A percentile compares a stretch with the other conserved stretches of the same genome.
phyloP scores from a whole-genome alignment of 2,113 vertebrate species.

The Mellivora capensis region DNA sequence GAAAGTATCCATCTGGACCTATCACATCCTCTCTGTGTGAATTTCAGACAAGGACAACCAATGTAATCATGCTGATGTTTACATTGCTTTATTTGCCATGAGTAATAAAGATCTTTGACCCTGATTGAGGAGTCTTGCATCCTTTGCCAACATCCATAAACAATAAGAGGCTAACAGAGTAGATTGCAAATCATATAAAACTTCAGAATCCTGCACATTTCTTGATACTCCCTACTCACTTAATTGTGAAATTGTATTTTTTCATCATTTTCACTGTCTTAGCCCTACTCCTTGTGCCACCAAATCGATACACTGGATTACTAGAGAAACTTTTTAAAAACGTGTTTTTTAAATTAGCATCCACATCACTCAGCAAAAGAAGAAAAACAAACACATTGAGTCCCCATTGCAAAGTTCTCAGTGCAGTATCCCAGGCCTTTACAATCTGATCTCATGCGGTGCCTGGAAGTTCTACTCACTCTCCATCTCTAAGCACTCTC shows the following conservation, averaged over 20 bases:
- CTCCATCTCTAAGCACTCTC: rapidly evolving
- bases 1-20: background rate
- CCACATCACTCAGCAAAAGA: background rate
- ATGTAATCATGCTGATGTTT: background rate
- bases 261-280: background rate
- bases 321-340: background rate
- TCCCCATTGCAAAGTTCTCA: background rate
- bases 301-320: background rate
- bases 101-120: background rate
- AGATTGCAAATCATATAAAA: background rate
- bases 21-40: background rate
- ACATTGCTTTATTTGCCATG: background rate
- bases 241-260: background rate
- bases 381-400: background rate
- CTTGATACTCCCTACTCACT: background rate
- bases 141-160: background rate
- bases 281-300: background rate
- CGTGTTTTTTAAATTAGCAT: background rate
- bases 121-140: background rate
- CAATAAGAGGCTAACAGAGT: background rate
- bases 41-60: background rate
- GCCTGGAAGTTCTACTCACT: background rate
- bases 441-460: background rate
- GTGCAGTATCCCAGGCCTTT: rapidly evolving
- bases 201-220: background rate